Base-by-base conservation (phyloP, 2,888 invertebrate genomes). In the Drosophila aldrichi region DNA sequence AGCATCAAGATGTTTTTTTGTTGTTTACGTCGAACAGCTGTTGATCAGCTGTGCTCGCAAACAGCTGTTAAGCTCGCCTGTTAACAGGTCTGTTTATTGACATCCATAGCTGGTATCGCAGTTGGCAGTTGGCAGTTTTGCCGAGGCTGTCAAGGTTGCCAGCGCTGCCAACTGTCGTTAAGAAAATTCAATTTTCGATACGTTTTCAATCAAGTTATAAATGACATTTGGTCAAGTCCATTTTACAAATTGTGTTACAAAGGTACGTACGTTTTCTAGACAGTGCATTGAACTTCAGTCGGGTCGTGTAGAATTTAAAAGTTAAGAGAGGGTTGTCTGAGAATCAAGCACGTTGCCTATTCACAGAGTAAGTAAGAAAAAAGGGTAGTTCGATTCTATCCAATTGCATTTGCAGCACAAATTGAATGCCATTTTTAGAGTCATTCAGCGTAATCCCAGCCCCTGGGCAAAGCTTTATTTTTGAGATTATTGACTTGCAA, bases 21-120 rank as follows among this genome's bases (percentile, higher is more conserved):
- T 84, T 88, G 87, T 88, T 88, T 88, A 88, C 86, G 74, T 78
- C 75, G 76, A 56, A 76, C 81, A 77, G 79, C 79, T 77, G 77
- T 71, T 62, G 55, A 61, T 57, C 81, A 80, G 81, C 74, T 79
- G 81, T 62, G 38, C 9, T 25, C 12, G 16, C 10, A 32, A 63
- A 62, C 77, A 78, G 78, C 78, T 78, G 78, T 67, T 64, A 51
- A 38, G n/a, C 14, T 1, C n/a, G 60, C 25, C 46, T 78, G 79
- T 79, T 79, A 75, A 67, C 48, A 25, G 25, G 41, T 54, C 62
- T 52, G 54, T 36, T 36, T 25, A 22, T 51, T 66, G 77, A 65
- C 73, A 65, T 77, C 9, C 18, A 9, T 14, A 44, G 32, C 10
- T n/a, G 16, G 12, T 43, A 8, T 14, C 25, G 7, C 62, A 49